These are phyloP conservation scores for Atta cephalotes DNA, from an alignment of 1,140 invertebrate species.

Conservation along the genomic window DNA sequence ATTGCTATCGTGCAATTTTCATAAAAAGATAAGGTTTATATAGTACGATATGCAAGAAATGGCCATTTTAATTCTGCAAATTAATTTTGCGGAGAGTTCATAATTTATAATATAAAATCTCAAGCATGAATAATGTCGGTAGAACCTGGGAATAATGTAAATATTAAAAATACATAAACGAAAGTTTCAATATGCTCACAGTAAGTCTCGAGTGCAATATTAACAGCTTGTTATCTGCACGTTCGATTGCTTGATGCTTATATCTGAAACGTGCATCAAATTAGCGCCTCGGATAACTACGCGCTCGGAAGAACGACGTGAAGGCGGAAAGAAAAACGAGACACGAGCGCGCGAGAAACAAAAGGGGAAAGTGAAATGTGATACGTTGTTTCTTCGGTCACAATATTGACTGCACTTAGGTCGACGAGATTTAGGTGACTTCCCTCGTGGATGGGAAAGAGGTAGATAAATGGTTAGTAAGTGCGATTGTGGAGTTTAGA, in stretches of 20 bases:
- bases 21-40: background rate
- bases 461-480: constrained; percentile 78
- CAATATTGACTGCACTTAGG: constrained; percentile 85
- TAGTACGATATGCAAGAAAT: background rate
- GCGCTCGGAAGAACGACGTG: constrained; percentile 65
- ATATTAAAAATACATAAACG: constrained; percentile 1
- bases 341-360: constrained; percentile 55
- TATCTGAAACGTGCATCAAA: constrained; percentile 77
- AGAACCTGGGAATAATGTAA: constrained; percentile 3
- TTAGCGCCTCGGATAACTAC: constrained; percentile 65
- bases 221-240: constrained; percentile 70
- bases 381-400: constrained; percentile 84
- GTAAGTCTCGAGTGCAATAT: constrained; percentile 61
- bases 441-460: constrained; percentile 64
- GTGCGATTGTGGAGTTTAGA: constrained; percentile 66
- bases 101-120: background rate
- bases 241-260: constrained; percentile 68
- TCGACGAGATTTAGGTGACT: constrained; percentile 83
- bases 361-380: constrained; percentile 77
- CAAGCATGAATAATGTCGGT: background rate
- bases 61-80: background rate
- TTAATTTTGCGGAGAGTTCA: background rate
- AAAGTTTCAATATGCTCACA: constrained; percentile 66
- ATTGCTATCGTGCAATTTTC: background rate
- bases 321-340: constrained; percentile 58